Conservation (phyloP, 64 coral and sea anemone species). For the Montipora capricornis region DNA sequence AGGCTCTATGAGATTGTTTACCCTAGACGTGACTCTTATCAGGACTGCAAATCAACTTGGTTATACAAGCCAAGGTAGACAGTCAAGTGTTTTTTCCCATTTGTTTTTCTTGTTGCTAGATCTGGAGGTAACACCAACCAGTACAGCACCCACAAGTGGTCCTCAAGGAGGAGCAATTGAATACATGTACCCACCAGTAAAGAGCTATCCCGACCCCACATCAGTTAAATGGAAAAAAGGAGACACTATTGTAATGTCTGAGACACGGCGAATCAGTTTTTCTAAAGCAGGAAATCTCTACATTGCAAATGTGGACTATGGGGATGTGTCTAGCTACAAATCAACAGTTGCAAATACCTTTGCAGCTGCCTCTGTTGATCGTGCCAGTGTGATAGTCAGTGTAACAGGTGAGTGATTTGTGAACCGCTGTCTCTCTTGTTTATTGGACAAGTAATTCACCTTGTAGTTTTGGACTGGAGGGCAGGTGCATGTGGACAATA, state of each 20-base stretch:
- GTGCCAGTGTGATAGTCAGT: conserved; percentile 28
- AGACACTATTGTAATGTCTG: conserved; percentile 4
- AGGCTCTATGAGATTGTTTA: too few relatives aligned
- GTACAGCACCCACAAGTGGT: not conserved
- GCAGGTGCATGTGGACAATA: too few relatives aligned
- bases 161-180: conserved; percentile 17
- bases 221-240: conserved; percentile 53
- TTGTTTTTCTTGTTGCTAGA: not conserved
- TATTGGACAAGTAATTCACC: too few relatives aligned
- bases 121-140: conserved; percentile 1
- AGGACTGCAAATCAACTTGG: too few relatives aligned
- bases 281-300: conserved; percentile 78
- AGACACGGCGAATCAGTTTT: conserved; percentile 72
- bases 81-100: not conserved
- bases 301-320: conserved; percentile 57
- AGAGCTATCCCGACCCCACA: conserved; percentile 71
- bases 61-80: too few relatives aligned
- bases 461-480: not conserved
- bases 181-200: conserved; percentile 22
- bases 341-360: conserved; percentile 77
- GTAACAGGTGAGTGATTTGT: conserved; percentile 62
- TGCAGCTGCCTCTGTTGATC: conserved; percentile 8
- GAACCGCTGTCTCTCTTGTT: not conserved
- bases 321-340: conserved; percentile 59
- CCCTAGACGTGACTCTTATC: too few relatives aligned